Conservation (phyloP, 1,140 invertebrate genomes). For the Bombus difficillimus region DNA sequence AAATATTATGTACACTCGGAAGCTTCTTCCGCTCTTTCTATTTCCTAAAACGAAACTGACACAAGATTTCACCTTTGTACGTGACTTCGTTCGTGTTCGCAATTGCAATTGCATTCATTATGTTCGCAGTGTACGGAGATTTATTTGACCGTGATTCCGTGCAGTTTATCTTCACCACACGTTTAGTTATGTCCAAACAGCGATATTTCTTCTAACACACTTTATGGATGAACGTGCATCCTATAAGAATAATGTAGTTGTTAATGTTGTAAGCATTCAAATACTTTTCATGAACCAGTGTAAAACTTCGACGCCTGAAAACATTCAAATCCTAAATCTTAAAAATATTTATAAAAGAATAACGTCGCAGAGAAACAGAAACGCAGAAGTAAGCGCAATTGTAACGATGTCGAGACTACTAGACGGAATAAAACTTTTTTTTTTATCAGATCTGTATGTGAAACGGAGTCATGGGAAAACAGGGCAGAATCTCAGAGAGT, state of each 20-base stretch:
- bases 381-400: neutral
- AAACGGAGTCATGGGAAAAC: constrained; percentile 23
- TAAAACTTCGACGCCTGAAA: neutral
- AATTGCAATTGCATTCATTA: constrained; percentile 20
- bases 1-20: neutral
- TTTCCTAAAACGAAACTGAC: constrained; percentile 16
- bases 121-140: neutral
- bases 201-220: neutral
- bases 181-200: neutral
- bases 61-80: constrained; percentile 19
- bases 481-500: neutral
- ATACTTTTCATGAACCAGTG: neutral
- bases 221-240: neutral
- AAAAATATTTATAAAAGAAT: neutral
- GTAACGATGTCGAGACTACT: constrained; percentile 6
- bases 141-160: constrained; percentile 29
- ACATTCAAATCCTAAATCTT: neutral
- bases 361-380: neutral
- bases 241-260: neutral
- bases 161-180: constrained; percentile 11
- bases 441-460: constrained; percentile 20
- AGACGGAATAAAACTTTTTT: neutral
- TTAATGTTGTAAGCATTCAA: no score
- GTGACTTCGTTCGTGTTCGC: neutral
- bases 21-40: neutral